Evolutionary conservation across 2,113 vertebrate species (phyloP), one percentile per base, ranked within the genome.

Genomic region (Hemicordylus capensis): DNA sequence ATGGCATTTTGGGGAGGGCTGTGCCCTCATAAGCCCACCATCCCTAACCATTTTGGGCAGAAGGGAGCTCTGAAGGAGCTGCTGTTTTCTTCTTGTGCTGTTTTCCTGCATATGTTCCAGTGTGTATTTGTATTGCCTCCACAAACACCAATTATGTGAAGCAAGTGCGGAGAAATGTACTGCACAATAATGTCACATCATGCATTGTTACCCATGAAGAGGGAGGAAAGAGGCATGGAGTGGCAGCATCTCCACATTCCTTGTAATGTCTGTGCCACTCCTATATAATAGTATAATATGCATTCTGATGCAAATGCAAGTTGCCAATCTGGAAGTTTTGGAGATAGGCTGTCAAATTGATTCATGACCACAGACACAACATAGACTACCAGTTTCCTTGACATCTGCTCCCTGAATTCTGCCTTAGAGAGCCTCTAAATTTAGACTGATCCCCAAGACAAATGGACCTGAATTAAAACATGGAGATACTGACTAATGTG

Each of bases 221-320:
- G 14, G 9, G 28, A 17, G 31, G 28, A n/a, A 61, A 78, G 15
- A 59, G 2, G 37, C 28, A 72, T 48, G 44, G 44, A 17, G 28
- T 17, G 48, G 20, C 15, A n/a, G 31, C 14, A 34, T 17, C 26
- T 63, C 8, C 59, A 24, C 28, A 15, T n/a, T 44, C n/a, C 11
- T 26, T n/a, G 26, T 7, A 44, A 31, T 15, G 39, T 17, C 48
- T 76, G 19, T 76, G 7, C 48, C 48, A 34, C 6, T 28, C 31
- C 48, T 34, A 1, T 69, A 39, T 39, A 72, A 72, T 86, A 86
- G 39, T 84, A 84, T 75, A 78, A 56, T 39, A n/a, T 86, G 66
- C 86, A 76, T 48, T 44, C 86, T 48, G 19, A 11, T 77, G 69
- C 26, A 85, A 63, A 20, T 3, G 67, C 31, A 44, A 58, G 15